phyloP scores from a whole-genome alignment of 2,888 invertebrate genomes.

The Drosophila macrospina region DNA sequence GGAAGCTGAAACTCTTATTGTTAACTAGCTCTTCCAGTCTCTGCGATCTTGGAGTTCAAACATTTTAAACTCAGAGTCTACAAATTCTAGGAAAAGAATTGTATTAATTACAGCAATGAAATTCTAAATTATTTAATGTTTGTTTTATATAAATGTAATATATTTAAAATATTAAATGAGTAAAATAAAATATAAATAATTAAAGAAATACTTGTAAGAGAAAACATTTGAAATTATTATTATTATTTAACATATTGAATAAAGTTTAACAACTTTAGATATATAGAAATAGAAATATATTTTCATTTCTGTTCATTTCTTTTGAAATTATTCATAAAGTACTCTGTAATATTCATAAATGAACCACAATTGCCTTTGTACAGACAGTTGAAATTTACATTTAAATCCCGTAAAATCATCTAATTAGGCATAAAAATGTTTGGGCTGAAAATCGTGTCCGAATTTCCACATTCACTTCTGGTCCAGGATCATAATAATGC shows the following conservation, averaged over 20 bases:
- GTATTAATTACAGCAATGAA: too few relatives aligned
- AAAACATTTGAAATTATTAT: background rate
- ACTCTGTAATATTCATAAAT: slow-evolving; percentile 2
- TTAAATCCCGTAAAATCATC: slow-evolving; percentile 33
- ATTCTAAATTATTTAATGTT: too few relatives aligned
- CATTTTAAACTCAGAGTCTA: too few relatives aligned
- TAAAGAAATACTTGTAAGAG: background rate
- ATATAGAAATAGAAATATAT: too few relatives aligned
- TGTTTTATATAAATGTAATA: too few relatives aligned
- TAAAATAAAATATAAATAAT: too few relatives aligned
- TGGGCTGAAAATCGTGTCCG: slow-evolving; percentile 51
- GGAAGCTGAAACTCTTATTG: background rate
- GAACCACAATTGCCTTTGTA: background rate
- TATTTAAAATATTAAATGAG: too few relatives aligned
- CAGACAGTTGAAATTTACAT: slow-evolving; percentile 18
- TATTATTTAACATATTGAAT: too few relatives aligned
- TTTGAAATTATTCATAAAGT: background rate
- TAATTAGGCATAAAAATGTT: slow-evolving; percentile 63
- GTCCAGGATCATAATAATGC: slow-evolving; percentile 40
- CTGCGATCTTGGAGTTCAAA: too few relatives aligned
- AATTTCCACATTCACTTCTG: slow-evolving; percentile 10
- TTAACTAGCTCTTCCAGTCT: too few relatives aligned
- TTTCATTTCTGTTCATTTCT: background rate
- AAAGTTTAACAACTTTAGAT: too few relatives aligned
- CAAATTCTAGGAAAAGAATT: too few relatives aligned